Conservation (phyloP, 2,888 invertebrate species). For the Sminthurinus aureus region DNA sequence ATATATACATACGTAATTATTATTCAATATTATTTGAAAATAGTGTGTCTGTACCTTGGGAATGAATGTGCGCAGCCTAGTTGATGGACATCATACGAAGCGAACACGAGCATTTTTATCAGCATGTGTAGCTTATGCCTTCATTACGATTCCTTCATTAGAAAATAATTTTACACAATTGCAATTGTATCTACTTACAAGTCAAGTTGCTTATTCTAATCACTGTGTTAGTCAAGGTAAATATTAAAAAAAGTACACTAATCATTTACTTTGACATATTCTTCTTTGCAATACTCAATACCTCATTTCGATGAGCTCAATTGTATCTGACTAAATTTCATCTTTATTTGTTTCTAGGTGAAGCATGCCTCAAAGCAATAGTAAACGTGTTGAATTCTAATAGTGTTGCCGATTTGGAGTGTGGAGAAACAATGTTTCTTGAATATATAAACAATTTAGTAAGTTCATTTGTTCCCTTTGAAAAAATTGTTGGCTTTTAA, state of each 20-base stretch:
- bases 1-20: too few species aligned
- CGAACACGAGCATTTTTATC: conserved; percentile 87
- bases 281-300: neutral
- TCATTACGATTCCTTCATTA: conserved; percentile 96
- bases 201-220: conserved; percentile 87
- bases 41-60: conserved; percentile 84
- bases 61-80: conserved; percentile 73
- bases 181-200: conserved; percentile 85
- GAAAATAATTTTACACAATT: conserved; percentile 79
- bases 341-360: conserved; percentile 70
- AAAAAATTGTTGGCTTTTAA: neutral
- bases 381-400: conserved; percentile 68
- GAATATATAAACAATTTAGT: conserved; percentile 56
- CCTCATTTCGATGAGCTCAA: neutral
- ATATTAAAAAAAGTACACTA: neutral
- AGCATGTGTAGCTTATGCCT: conserved; percentile 94
- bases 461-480: conserved; percentile 27
- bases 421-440: conserved; percentile 46
- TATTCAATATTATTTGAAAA: neutral
- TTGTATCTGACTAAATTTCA: too few species aligned
- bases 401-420: conserved; percentile 47
- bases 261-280: neutral
- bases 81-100: conserved; percentile 77
- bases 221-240: conserved; percentile 90
- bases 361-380: conserved; percentile 92